Evolutionary conservation across 2,113 vertebrate genomes (phyloP), one percentile per base, ranked within the genome.

Genomic region (Paradoxurus hermaphroditus): DNA sequence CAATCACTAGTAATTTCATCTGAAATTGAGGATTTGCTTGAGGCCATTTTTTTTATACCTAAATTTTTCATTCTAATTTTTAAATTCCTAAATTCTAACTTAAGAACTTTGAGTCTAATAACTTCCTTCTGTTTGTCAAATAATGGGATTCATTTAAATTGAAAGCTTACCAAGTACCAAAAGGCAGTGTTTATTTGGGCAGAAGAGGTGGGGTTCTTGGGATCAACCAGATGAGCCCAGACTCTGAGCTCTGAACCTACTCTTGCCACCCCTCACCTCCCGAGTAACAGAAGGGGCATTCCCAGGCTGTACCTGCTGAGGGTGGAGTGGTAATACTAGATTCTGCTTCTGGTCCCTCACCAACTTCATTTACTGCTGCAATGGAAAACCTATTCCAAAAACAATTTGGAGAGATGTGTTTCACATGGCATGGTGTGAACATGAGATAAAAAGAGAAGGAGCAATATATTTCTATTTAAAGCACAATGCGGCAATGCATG

Each of bases 311-410:
- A 99, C 99, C 98, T 98, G 97, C 93, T 67, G 68, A 78, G 49
- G 97, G 91, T 4, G 46, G 73, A 0, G 99, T 99, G 39, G 98
- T 98, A 86, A 99, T 95, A 41, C 41, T 97, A 53, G 97, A 98
- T 98, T 99, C 98, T 0, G 99, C 98, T 79, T 98, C 90, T 4
- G 98, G 98, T 49, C 99, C 99, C 89, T 98, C 98, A 67, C 99
- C 99, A 92, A 96, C 95, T 91, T 97, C 98, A 68, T 99, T 99
- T 82, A 99, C 98, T 0, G 98, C 99, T 89, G 98, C 97, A 56
- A 99, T 96, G n/a, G 96, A 98, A 98, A 99, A 97, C 97, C 99
- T 99, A 10, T 2, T 31, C 70, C 51, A 97, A 97, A 97, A 39
- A 95, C 94, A 94, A 95, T 95, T 92, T 94, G 46, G 83, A 97